These are phyloP conservation scores for Gorsachius magnificus DNA, from an alignment of 2,797 vertebrate species.

Conservation along the genomic window DNA sequence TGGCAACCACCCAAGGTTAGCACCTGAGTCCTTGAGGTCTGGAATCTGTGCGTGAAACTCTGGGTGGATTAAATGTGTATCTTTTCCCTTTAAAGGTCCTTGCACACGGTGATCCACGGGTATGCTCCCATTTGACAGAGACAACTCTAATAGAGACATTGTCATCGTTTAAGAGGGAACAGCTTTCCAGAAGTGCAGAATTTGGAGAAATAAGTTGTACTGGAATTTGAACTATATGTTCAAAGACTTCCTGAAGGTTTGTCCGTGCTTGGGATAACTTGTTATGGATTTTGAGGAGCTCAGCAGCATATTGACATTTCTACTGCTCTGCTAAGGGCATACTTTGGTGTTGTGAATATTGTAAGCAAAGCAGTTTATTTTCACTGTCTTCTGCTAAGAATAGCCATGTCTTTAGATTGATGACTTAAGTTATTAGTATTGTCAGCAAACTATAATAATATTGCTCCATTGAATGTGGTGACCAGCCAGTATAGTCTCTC, in stretches of 20 bases:
- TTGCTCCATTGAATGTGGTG: not conserved
- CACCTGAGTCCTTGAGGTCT: not conserved
- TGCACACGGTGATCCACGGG: not conserved
- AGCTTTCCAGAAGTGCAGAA: not conserved
- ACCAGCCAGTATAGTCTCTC: not conserved
- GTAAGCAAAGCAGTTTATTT: constrained; percentile 32
- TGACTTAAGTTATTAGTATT: constrained; percentile 1
- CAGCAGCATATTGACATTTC: constrained; percentile 16
- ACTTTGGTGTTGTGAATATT: not conserved
- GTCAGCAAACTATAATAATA: constrained; percentile 13
- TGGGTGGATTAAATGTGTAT: not conserved
- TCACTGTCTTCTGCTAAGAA: constrained; percentile 36
- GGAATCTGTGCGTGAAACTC: not conserved
- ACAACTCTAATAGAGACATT: not conserved
- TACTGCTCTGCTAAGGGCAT: not conserved
- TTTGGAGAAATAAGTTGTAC: not conserved
- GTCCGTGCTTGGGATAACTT: not conserved
- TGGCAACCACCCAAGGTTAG: not conserved
- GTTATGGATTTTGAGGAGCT: not conserved
- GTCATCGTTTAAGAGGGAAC: not conserved
- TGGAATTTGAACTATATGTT: not conserved
- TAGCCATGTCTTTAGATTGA: constrained; percentile 15
- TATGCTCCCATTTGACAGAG: not conserved
- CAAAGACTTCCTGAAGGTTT: constrained; percentile 14
- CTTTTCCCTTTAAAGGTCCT: not conserved